Conservation (phyloP, 2,797 vertebrate genomes). For the Sebastes trivittatus region DNA sequence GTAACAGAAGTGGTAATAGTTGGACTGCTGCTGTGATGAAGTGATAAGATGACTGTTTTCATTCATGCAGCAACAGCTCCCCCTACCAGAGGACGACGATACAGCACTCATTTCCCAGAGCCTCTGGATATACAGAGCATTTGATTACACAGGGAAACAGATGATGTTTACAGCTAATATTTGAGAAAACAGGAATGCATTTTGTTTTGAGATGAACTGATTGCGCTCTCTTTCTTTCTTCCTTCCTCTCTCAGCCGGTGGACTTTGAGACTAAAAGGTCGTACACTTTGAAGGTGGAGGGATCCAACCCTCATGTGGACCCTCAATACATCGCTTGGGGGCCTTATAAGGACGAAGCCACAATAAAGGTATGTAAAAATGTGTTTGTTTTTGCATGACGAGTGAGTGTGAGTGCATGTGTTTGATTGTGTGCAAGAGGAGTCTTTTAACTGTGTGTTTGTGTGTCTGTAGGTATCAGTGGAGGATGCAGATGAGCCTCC, state of each 20-base stretch:
- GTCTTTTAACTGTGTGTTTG: neutral
- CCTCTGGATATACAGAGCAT: neutral
- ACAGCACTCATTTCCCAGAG: conserved; percentile 16
- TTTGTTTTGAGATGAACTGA: neutral
- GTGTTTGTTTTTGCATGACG: neutral
- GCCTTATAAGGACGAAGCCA: conserved; percentile 95
- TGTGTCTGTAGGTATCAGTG: conserved; percentile 77
- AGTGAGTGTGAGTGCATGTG: neutral
- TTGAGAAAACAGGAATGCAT: neutral
- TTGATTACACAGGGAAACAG: neutral
- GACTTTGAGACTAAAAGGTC: conserved; percentile 94
- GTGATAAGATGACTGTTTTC: neutral
- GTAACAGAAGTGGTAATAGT: neutral
- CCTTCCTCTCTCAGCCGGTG: conserved; percentile 82
- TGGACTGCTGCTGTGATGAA: conserved; percentile 1
- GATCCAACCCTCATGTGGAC: conserved; percentile 91
- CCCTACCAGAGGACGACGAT: conserved; percentile 58
- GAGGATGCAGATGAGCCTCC: conserved; percentile 97
- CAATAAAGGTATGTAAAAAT: conserved; percentile 85
- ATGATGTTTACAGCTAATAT: neutral
- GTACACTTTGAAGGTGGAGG: conserved; percentile 94
- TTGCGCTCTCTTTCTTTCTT: neutral
- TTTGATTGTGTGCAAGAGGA: neutral
- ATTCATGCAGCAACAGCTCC: conserved; percentile 78
- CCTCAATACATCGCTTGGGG: conserved; percentile 92